Percentiles rank a stretch among this genome's conserved stretches.
Conservation (phyloP, 2,113 vertebrate genomes). For the Cavia aperea region DNA sequence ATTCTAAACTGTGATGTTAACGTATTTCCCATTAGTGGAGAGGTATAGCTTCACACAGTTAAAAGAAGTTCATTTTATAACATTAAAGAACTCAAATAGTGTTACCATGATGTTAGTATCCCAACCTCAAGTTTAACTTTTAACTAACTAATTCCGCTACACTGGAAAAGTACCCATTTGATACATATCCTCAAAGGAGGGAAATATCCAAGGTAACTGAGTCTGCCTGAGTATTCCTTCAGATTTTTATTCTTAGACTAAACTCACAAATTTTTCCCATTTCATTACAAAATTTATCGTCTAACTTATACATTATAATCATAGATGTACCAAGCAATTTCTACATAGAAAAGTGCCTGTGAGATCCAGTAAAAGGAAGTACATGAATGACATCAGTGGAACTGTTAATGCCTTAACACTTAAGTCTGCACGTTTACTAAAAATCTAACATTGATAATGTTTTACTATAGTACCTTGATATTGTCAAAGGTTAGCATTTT, state of each 20-base stretch:
- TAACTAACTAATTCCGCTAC: neutral
- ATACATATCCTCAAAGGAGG: neutral
- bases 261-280: neutral
- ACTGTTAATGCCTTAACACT: neutral
- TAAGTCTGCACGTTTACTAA: neutral
- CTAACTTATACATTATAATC: neutral
- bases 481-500: conserved; percentile 26
- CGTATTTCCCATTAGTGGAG: neutral
- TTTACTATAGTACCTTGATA: neutral
- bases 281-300: conserved; percentile 1
- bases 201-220: neutral
- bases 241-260: neutral
- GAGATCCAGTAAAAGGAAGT: neutral
- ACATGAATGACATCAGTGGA: neutral
- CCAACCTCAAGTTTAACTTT: neutral
- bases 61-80: conserved; percentile 20
- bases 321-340: neutral
- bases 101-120: neutral
- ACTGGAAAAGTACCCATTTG: neutral
- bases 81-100: neutral
- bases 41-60: neutral
- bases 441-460: neutral
- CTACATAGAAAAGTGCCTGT: neutral
- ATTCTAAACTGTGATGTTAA: conserved; percentile 6
- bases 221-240: neutral